These are phyloP conservation scores for Drosophila repleta DNA, from an alignment of 1,140 invertebrate genomes.

Conservation along the genomic window DNA sequence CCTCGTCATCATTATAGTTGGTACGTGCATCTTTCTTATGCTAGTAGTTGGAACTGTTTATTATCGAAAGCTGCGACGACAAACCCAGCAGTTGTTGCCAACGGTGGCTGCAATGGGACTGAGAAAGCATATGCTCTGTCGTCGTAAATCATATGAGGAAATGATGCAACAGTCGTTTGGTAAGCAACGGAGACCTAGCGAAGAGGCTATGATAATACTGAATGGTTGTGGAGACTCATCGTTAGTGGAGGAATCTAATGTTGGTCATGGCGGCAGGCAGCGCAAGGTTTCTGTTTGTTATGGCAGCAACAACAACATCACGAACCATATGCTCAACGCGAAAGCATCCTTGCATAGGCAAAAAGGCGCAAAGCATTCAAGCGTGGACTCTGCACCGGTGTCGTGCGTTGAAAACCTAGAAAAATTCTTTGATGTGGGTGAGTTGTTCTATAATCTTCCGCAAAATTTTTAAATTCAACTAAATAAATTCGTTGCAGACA, in stretches of 20 bases:
- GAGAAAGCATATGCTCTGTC: conserved; percentile 65
- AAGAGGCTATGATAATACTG: conserved; percentile 89
- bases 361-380: conserved; percentile 64
- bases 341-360: conserved; percentile 49
- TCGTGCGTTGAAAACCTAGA: conserved; percentile 41
- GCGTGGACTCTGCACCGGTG: conserved; percentile 40
- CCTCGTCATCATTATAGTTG: conserved; percentile 71
- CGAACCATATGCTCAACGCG: conserved; percentile 44
- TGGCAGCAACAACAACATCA: conserved; percentile 71
- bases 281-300: conserved; percentile 77
- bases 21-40: conserved; percentile 72
- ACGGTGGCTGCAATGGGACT: background rate
- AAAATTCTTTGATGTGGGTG: conserved; percentile 67
- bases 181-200: conserved; percentile 89
- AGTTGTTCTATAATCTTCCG: background rate
- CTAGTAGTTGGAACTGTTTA: conserved; percentile 70
- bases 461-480: background rate
- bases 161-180: conserved; percentile 84
- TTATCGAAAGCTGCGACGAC: conserved; percentile 65
- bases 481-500: conserved; percentile 44
- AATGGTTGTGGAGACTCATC: conserved; percentile 63
- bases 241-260: conserved; percentile 50
- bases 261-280: conserved; percentile 23
- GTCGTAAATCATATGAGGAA: conserved; percentile 87
- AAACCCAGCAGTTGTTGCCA: conserved; percentile 58